Base-by-base conservation (phyloP, 2,113 vertebrate genomes). In the Balaeniceps rex region DNA sequence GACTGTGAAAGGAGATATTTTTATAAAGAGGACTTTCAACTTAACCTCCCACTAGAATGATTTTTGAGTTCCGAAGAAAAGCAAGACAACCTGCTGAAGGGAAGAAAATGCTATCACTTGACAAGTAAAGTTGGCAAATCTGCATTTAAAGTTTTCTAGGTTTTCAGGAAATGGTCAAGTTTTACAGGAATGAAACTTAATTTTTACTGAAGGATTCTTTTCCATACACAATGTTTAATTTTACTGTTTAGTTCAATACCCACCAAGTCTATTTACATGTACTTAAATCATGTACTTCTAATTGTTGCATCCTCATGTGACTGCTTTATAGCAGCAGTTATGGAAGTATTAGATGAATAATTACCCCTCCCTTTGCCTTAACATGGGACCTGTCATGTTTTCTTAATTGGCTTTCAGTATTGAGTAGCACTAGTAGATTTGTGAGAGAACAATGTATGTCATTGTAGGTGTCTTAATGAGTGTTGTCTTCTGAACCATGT, bases 1-100 rank as follows among this genome's bases (percentile, higher is more conserved):
- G 83, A 84, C 90, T 95, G 91, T 88, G 86, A 83, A 96, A 44
- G 69, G n/a, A 96, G 88, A 64, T 69, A 47, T 96, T 96, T 95
- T 97, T 93, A 38, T 82, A 65, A 52, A 81, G 84, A 90, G 42
- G 74, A 83, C 57, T 95, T 95, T 93, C 46, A 86, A 58, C 80
- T 96, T 97, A 95, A 96, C 93, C 40, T 97, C 72, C 78, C 71
- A 47, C 64, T 77, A 76, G 60, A 95, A 91, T 40, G 64, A 89
- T 96, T 93, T 96, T 94, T 17, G 24, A 79, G 52, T 91, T 96
- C 65, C 2, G 4, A 93, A 88, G 61, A 42, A 69, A 96, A 70
- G 70, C 68, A 83, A 40, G 90, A 55, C 54, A 90, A 51, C 47
- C 90, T 82, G 93, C 77, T 94, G 60, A 70, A 85, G 26, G 25